Conservation (phyloP, 2,888 invertebrate genomes). For the Chydorus sphaericus region DNA sequence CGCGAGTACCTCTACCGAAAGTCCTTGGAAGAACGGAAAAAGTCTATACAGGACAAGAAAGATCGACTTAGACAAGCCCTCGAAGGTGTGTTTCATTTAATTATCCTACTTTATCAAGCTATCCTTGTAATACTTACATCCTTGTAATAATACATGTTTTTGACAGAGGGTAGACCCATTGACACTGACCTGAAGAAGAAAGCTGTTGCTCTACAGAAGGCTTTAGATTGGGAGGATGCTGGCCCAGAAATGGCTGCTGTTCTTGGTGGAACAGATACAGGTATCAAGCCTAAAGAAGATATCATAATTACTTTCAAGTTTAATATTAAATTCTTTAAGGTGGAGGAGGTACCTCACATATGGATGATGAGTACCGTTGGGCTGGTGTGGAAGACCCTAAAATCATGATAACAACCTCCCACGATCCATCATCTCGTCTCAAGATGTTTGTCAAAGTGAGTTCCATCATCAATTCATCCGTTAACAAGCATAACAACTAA, state of each 20-base stretch:
- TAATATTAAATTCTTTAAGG: conserved; percentile 41
- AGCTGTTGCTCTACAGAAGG: conserved; percentile 64
- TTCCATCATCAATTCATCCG: not conserved
- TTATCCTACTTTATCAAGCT: not conserved
- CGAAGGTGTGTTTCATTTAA: conserved; percentile 33
- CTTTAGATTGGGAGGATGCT: conserved; percentile 80
- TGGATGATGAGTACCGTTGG: conserved; percentile 95
- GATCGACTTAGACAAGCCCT: conserved; percentile 62
- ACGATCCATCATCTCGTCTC: conserved; percentile 84
- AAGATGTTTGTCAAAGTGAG: conserved; percentile 89
- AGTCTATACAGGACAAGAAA: conserved; percentile 76
- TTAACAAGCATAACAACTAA: not conserved
- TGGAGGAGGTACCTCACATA: conserved; percentile 46
- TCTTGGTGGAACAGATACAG: conserved; percentile 40
- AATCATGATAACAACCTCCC: conserved; percentile 91
- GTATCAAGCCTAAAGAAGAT: conserved; percentile 13
- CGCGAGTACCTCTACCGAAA: conserved; percentile 91
- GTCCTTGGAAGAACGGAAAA: conserved; percentile 67
- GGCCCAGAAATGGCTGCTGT: conserved; percentile 57
- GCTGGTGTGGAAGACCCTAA: conserved; percentile 97
- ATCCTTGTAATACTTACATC: not conserved
- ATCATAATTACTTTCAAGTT: not conserved
- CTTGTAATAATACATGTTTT: not conserved
- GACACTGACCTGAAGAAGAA: conserved; percentile 70
- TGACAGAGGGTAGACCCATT: conserved; percentile 44